Evolutionary conservation across 2,113 vertebrate species (phyloP).

Genomic region (Pterocles gutturalis): DNA sequence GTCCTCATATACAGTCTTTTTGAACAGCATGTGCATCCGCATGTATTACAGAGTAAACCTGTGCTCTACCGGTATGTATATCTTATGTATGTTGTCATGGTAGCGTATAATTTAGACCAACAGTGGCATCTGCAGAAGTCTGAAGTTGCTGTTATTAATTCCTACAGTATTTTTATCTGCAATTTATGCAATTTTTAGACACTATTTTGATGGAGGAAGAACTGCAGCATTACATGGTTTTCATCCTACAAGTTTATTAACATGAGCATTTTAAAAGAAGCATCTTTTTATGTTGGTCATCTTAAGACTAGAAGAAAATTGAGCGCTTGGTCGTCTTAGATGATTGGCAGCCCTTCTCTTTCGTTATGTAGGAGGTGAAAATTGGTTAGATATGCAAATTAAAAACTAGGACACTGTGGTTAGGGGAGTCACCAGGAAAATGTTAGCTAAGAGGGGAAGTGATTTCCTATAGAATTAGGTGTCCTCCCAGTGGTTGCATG

Average conservation of each 20-base stretch:
- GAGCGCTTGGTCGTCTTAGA: not conserved
- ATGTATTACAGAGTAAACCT: slow-evolving; percentile 92
- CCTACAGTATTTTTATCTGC: not conserved
- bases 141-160: not conserved
- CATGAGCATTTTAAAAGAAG: not conserved
- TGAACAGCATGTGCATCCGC: slow-evolving; percentile 96
- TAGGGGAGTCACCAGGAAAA: not conserved
- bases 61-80: slow-evolving; percentile 89
- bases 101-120: rapidly evolving
- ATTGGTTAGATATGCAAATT: not conserved
- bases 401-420: not conserved
- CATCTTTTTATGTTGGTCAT: not conserved
- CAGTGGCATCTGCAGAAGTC: not conserved
- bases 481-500: slow-evolving; percentile 13
- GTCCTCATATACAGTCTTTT: slow-evolving; percentile 97
- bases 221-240: not conserved
- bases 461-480: not conserved
- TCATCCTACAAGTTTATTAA: not conserved
- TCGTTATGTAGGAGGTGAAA: not conserved
- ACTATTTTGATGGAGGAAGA: not conserved
- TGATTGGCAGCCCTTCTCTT: not conserved
- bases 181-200: not conserved
- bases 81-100: rapidly evolving
- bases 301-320: not conserved
- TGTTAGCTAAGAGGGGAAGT: not conserved